Percentiles rank a stretch among this genome's conserved stretches.
Conservation (phyloP, 2,888 invertebrate species). For the Ophion ellenae region DNA sequence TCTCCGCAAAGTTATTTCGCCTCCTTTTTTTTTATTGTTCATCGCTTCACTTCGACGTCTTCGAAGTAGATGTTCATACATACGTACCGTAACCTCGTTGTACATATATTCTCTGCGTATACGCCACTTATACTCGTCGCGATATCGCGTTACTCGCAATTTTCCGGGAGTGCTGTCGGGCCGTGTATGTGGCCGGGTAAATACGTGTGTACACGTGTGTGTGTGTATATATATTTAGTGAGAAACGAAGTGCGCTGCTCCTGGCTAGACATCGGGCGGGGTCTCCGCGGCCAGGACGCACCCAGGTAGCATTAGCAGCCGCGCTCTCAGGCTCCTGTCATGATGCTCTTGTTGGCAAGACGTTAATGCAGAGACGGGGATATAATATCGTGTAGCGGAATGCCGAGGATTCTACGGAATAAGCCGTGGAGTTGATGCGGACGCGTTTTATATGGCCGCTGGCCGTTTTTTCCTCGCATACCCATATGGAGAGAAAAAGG, state of each 20-base stretch:
- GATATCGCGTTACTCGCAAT: slow-evolving; percentile 73
- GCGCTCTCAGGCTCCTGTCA: slow-evolving; percentile 24
- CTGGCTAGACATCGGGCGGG: slow-evolving; percentile 63
- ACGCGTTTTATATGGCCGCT: slow-evolving; percentile 53
- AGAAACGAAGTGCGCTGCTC: slow-evolving; percentile 32
- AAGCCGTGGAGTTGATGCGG: slow-evolving; percentile 51
- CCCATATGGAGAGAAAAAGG: slow-evolving; percentile 9
- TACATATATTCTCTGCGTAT: slow-evolving; percentile 30
- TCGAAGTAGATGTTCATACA: slow-evolving; percentile 21
- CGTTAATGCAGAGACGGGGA: slow-evolving; percentile 56
- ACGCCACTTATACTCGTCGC: slow-evolving; percentile 52
- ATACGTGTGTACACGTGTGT: slow-evolving; percentile 4
- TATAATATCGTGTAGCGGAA: slow-evolving; percentile 59
- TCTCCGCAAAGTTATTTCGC: slow-evolving; percentile 65
- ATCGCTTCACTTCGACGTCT: slow-evolving; percentile 15
- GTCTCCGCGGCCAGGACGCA: slow-evolving; percentile 53
- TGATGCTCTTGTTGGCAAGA: slow-evolving; percentile 61
- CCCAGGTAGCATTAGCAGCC: slow-evolving; percentile 54
- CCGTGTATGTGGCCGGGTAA: slow-evolving; percentile 50
- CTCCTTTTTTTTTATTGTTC: slow-evolving; percentile 57
- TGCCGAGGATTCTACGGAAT: slow-evolving; percentile 58
- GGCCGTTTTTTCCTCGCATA: slow-evolving; percentile 49
- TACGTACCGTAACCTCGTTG: slow-evolving; percentile 16
- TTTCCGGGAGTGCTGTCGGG: slow-evolving; percentile 69
- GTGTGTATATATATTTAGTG: background rate